These are phyloP conservation scores for Diglossa brunneiventris DNA, from an alignment of 2,113 vertebrate species.

Conservation along the genomic window DNA sequence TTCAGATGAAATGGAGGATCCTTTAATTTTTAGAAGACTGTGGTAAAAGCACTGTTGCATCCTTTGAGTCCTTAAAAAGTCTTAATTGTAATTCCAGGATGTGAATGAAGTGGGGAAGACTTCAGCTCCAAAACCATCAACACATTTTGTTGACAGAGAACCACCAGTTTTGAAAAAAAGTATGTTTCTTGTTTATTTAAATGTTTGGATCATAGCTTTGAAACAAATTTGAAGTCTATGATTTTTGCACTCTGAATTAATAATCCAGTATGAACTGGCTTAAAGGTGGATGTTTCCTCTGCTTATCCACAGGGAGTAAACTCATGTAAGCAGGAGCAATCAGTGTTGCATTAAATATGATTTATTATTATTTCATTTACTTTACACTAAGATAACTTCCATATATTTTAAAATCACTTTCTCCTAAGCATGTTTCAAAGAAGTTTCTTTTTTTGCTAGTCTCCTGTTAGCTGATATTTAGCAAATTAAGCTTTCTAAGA, in stretches of 20 bases:
- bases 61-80: background rate
- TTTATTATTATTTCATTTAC: background rate
- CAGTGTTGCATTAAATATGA: background rate
- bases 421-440: background rate
- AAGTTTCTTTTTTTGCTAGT: background rate
- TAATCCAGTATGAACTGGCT: background rate
- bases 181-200: constrained; percentile 67
- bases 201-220: background rate
- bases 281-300: background rate
- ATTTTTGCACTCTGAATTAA: background rate
- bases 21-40: background rate
- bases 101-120: constrained; percentile 60
- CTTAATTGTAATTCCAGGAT: constrained; percentile 73
- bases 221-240: background rate
- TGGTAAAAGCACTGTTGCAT: background rate
- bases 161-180: constrained; percentile 80
- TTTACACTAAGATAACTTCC: background rate
- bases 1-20: background rate
- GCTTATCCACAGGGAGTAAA: background rate
- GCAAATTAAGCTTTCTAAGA: background rate
- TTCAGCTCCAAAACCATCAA: constrained; percentile 75
- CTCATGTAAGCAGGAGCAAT: background rate
- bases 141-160: constrained; percentile 77
- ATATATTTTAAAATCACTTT: background rate
- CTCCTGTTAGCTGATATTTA: constrained; percentile 29